Evolutionary conservation across 1,140 invertebrate genomes (phyloP), one percentile per base, ranked within the genome.

Genomic region (Macrosteles quadrilineatus): DNA sequence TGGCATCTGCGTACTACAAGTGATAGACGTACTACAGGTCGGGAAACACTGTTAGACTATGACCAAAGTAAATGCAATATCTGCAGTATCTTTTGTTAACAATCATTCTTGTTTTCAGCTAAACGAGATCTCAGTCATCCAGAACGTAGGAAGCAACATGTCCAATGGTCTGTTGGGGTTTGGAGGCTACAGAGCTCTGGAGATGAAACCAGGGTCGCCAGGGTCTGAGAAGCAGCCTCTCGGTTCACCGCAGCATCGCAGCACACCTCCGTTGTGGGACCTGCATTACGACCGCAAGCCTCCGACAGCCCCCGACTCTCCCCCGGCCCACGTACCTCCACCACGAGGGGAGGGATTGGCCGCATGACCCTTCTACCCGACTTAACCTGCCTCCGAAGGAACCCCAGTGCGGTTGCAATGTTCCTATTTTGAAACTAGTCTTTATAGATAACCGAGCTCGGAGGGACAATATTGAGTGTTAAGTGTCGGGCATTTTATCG

Each of bases 81-180:
- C n/a, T n/a, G n/a, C n/a, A n/a, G n/a, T n/a, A n/a, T n/a, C n/a
- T n/a, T n/a, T n/a, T n/a, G n/a, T n/a, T n/a, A n/a, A n/a, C n/a
- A n/a, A n/a, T n/a, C n/a, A n/a, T n/a, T n/a, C n/a, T n/a, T n/a
- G n/a, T n/a, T 82, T 83, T 68, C 80, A 88, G 82, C 80, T 87
- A 79, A 88, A 87, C 78, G 86, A 88, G 79, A 87, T 88, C 70
- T 85, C 86, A 69, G 86, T 87, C 66, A 87, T 87, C 40, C 87
- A 87, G 75, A 74, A 74, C 66, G 73, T 73, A 17, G 70, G 67
- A 47, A 72, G 68, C n/a, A 66, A 78, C 78, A 47, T 72, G 76
- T n/a, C 29, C 50, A 71, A 59, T 66, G 70, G 70, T n/a, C 36
- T 71, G 43, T 64, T 70, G 57, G 47, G 70, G 14, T 71, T 66